phyloP scores from a whole-genome alignment of 2,797 vertebrate species.

The Lindbergichthys nudifrons region DNA sequence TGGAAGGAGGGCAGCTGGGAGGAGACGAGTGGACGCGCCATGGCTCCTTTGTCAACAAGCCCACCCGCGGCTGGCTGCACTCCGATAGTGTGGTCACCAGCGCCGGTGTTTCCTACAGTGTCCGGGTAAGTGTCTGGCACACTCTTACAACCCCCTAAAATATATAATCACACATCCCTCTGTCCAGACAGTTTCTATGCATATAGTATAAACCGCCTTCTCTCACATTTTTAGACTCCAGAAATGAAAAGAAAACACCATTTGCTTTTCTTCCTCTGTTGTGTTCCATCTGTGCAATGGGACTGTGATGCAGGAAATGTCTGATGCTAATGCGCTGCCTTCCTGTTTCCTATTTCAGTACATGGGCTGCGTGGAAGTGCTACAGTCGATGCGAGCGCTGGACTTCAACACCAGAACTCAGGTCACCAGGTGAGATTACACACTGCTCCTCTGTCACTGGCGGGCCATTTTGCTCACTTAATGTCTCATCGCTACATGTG shows the following conservation, averaged over 20 bases:
- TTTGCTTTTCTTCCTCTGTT: constrained; percentile 25
- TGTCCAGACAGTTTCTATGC: constrained; percentile 14
- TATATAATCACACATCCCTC: neutral
- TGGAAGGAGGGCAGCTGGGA: constrained; percentile 97
- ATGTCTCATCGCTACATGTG: neutral
- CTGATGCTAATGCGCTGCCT: constrained; percentile 58
- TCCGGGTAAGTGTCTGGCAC: constrained; percentile 87
- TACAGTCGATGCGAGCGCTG: constrained; percentile 97
- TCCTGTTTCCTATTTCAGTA: constrained; percentile 86
- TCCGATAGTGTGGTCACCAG: constrained; percentile 95
- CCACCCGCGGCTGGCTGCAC: constrained; percentile 96
- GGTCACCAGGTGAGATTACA: constrained; percentile 92
- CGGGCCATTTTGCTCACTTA: neutral
- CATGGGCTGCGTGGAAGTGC: constrained; percentile 98
- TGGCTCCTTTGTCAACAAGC: constrained; percentile 98
- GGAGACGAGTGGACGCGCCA: constrained; percentile 98
- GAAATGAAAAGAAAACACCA: neutral
- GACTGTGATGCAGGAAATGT: constrained; percentile 57
- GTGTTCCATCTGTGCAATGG: constrained; percentile 18
- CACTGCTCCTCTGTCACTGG: neutral
- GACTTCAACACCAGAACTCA: constrained; percentile 98
- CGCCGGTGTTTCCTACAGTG: constrained; percentile 93
- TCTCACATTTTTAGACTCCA: constrained; percentile 37
- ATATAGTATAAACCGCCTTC: neutral
- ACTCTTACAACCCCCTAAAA: constrained; percentile 16